A percentile compares a stretch with the other conserved stretches of the same genome.
phyloP scores from a whole-genome alignment of 2,888 invertebrate species.

The Parapristionchus giblindavisi region DNA sequence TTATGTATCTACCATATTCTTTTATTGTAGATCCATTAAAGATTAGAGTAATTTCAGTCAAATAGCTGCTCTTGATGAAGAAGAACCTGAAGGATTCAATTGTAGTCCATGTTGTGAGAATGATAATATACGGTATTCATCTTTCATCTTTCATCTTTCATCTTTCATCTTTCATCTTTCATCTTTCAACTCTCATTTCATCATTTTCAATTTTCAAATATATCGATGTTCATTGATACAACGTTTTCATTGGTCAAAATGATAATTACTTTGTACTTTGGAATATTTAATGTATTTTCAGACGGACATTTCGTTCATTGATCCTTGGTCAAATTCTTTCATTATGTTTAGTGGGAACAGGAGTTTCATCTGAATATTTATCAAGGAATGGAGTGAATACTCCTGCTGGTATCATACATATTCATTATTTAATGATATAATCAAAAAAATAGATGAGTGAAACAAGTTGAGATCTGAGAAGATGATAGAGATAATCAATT shows the following conservation, averaged over 20 bases:
- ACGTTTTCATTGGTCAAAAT: not conserved
- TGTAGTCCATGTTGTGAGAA: conserved; percentile 64
- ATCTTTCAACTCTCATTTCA: not conserved
- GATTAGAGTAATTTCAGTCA: not conserved
- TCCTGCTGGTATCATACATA: conserved; percentile 82
- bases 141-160: not conserved
- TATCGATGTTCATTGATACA: not conserved
- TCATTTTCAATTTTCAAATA: not conserved
- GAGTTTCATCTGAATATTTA: conserved; percentile 79
- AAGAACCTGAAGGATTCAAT: conserved; percentile 56
- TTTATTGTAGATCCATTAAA: not conserved
- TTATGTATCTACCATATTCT: no score
- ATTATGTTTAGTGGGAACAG: conserved; percentile 81
- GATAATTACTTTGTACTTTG: not conserved
- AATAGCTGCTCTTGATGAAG: conserved; percentile 38
- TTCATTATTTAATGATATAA: no score
- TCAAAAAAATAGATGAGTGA: no score
- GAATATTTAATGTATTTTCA: conserved; percentile 53
- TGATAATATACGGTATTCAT: conserved; percentile 52
- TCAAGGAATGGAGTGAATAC: conserved; percentile 78
- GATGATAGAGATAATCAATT: no score
- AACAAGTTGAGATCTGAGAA: no score
- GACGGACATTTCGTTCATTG: conserved; percentile 69
- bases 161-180: not conserved
- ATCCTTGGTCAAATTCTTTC: conserved; percentile 78